Conservation (phyloP, 2,888 invertebrate species). For the Tortrix viridana region DNA sequence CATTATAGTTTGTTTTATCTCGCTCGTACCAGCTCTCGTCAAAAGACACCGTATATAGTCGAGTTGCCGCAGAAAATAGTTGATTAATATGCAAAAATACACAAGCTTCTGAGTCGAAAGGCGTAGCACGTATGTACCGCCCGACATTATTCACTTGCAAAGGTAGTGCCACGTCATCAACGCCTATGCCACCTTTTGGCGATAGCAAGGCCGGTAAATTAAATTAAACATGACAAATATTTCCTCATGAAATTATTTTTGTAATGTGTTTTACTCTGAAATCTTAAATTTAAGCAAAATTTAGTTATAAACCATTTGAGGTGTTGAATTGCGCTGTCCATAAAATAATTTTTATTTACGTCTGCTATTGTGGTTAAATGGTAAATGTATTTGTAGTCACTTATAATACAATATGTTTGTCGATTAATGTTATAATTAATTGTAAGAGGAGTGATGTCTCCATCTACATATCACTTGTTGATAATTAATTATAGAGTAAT, state of each 20-base stretch:
- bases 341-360: slow-evolving; percentile 58
- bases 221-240: slow-evolving; percentile 63
- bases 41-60: no score
- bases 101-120: no score
- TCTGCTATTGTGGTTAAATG: slow-evolving; percentile 58
- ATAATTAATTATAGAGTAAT: slow-evolving; percentile 78
- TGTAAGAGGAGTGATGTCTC: slow-evolving; percentile 78
- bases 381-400: slow-evolving; percentile 61
- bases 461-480: slow-evolving; percentile 84
- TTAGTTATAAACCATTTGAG: slow-evolving; percentile 79
- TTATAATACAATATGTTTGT: slow-evolving; percentile 69
- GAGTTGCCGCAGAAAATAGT: no score
- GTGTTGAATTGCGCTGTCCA: slow-evolving; percentile 77
- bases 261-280: slow-evolving; percentile 55
- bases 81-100: no score
- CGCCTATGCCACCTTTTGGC: background rate
- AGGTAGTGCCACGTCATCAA: background rate
- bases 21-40: background rate
- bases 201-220: slow-evolving; percentile 35
- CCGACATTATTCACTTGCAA: slow-evolving; percentile 11
- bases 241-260: slow-evolving; percentile 72
- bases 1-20: background rate
- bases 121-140: slow-evolving; percentile 2
- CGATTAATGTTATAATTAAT: slow-evolving; percentile 68
- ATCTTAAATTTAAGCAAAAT: slow-evolving; percentile 57